A percentile compares a stretch with the other conserved stretches of the same genome.
Conservation (phyloP, 2,888 invertebrate genomes). For the Celastrina argiolus region DNA sequence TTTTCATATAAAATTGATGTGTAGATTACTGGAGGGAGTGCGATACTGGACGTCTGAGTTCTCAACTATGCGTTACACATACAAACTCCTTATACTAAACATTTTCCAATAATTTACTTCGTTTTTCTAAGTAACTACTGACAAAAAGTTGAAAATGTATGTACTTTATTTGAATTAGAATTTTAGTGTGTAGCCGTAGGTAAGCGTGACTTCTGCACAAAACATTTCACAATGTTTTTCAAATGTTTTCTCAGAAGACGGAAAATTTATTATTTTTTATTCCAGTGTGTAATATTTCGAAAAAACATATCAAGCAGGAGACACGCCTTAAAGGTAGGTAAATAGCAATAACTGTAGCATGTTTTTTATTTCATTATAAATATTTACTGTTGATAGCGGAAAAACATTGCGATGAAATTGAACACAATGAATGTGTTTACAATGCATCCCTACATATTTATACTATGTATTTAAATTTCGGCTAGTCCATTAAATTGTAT, state of each 20-base stretch:
- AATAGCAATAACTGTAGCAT: too few species aligned
- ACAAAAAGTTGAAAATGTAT: neutral
- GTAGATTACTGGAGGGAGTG: slow-evolving; percentile 76
- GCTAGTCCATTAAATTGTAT: slow-evolving; percentile 11
- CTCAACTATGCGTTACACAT: slow-evolving; percentile 42
- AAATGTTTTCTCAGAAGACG: too few species aligned
- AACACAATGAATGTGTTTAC: neutral
- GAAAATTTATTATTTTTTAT: too few species aligned
- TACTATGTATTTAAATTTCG: neutral
- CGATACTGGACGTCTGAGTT: slow-evolving; percentile 75
- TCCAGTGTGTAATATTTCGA: too few species aligned
- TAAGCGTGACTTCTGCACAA: too few species aligned
- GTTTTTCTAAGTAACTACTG: neutral
- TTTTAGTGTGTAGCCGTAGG: too few species aligned
- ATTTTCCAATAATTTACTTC: slow-evolving; percentile 6
- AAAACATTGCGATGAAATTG: neutral
- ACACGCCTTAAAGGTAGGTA: too few species aligned
- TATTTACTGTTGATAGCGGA: neutral
- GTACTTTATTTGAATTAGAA: neutral
- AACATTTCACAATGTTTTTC: too few species aligned
- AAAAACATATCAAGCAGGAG: too few species aligned
- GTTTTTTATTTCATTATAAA: neutral
- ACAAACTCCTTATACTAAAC: slow-evolving; percentile 42
- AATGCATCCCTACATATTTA: neutral
- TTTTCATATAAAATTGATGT: slow-evolving; percentile 70